Evolutionary conservation across 2,797 vertebrate species (phyloP).

Genomic region (Remorina albescens): DNA sequence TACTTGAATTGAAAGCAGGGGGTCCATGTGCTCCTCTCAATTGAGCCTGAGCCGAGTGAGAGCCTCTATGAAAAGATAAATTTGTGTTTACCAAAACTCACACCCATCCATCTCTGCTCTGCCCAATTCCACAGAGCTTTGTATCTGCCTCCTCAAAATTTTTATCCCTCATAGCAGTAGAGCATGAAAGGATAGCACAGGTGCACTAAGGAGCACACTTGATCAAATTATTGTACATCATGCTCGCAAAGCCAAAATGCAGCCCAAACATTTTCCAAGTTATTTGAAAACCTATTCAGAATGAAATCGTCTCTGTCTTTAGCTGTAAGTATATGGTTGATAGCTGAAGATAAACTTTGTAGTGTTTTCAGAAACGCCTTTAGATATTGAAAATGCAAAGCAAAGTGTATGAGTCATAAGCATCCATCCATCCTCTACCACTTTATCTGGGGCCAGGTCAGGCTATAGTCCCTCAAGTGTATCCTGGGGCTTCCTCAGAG

Average conservation of each 20-base stretch:
- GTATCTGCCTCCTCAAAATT: constrained; percentile 13
- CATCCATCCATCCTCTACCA: no score
- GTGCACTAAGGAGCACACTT: not conserved
- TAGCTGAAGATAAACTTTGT: not conserved
- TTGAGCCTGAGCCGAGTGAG: no score
- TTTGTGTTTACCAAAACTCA: constrained; percentile 63
- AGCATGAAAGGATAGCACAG: not conserved
- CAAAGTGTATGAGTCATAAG: no score
- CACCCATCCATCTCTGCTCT: constrained; percentile 21
- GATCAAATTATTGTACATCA: not conserved
- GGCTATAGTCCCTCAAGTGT: no score
- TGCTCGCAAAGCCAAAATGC: not conserved
- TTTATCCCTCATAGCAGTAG: not conserved
- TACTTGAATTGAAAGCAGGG: no score
- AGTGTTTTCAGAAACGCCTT: not conserved
- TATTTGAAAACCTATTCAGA: not conserved
- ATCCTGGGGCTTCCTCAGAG: no score
- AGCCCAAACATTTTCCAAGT: not conserved
- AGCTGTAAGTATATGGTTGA: not conserved
- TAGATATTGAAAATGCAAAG: not conserved
- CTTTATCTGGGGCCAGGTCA: no score
- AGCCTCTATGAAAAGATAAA: constrained; percentile 64
- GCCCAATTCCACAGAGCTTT: not conserved
- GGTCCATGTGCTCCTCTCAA: no score
- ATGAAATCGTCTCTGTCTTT: not conserved